phyloP scores from a whole-genome alignment of 2,113 vertebrate species.

The western clawed frog (Xenopus tropicalis) region DNA sequence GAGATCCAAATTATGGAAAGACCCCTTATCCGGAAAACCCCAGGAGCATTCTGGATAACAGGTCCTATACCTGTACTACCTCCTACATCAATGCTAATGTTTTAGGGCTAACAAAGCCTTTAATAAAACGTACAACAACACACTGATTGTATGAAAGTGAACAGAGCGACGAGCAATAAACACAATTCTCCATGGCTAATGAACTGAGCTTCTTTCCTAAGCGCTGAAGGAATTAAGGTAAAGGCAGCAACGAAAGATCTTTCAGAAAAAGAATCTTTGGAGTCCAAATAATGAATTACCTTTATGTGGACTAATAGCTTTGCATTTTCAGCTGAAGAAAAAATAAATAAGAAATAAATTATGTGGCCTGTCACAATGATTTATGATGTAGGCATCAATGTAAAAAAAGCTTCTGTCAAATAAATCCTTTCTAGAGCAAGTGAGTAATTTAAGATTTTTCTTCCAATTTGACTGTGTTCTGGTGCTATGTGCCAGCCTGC shows the following conservation, averaged over 20 bases:
- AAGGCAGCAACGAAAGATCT: neutral
- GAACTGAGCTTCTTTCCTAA: too few species aligned
- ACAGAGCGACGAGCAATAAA: too few species aligned
- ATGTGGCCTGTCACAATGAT: slow-evolving; percentile 42
- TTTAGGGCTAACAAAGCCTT: too few species aligned
- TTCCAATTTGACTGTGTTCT: slow-evolving; percentile 38
- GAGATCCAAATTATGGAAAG: too few species aligned
- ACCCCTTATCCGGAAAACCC: too few species aligned
- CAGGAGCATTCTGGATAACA: too few species aligned
- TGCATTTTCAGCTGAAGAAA: neutral
- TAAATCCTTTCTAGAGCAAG: slow-evolving; percentile 31
- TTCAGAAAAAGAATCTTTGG: neutral
- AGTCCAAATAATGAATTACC: slow-evolving; percentile 12
- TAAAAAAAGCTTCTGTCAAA: slow-evolving; percentile 39
- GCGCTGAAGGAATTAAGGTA: neutral
- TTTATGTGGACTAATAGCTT: slow-evolving; percentile 4
- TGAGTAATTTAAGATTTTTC: slow-evolving; percentile 42
- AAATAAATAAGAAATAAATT: slow-evolving; percentile 40
- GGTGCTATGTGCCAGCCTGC: slow-evolving; percentile 11
- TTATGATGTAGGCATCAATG: slow-evolving; percentile 37
- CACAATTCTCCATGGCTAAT: too few species aligned
- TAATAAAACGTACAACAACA: too few species aligned
- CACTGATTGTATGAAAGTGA: too few species aligned
- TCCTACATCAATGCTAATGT: too few species aligned
- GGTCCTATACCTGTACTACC: too few species aligned